phyloP scores from a whole-genome alignment of 2,797 vertebrate genomes.

The Sebastes vulpes region DNA sequence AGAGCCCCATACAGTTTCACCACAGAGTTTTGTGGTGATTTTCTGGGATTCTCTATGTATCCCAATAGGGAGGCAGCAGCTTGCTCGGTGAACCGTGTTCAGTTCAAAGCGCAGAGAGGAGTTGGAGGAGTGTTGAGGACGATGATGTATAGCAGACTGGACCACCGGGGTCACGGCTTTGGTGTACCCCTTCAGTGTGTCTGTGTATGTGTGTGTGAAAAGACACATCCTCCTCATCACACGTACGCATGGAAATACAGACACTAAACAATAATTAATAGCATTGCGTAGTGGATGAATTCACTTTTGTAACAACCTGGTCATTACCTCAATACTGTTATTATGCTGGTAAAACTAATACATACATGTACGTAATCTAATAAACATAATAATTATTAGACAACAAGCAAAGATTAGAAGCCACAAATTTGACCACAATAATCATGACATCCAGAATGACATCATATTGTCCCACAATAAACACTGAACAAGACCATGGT shows the following conservation, averaged over 20 bases:
- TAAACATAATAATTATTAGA: conserved; percentile 20
- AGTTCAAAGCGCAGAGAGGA: conserved; percentile 82
- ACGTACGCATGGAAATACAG: not conserved
- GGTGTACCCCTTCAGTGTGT: conserved; percentile 32
- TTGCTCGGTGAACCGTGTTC: conserved; percentile 77
- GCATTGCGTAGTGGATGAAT: conserved; percentile 12
- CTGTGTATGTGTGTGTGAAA: conserved; percentile 15
- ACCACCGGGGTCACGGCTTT: conserved; percentile 80
- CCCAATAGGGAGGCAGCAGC: conserved; percentile 78
- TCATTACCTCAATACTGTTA: conserved; percentile 38
- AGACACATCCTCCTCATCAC: not conserved
- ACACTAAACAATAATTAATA: conserved; percentile 50
- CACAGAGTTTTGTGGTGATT: conserved; percentile 72
- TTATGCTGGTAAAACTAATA: conserved; percentile 24
- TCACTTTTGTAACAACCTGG: conserved; percentile 21
- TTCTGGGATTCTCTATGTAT: conserved; percentile 67
- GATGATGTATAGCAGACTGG: conserved; percentile 82
- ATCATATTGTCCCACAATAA: conserved; percentile 9
- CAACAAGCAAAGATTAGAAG: conserved; percentile 13
- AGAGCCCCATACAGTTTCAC: conserved; percentile 82
- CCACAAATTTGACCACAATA: not conserved
- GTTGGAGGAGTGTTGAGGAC: conserved; percentile 69
- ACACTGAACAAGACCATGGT: conserved; percentile 5
- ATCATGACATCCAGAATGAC: conserved; percentile 5
- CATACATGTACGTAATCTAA: conserved; percentile 16